Conservation (phyloP, 2,888 invertebrate species). For the Dicranocentrus wangi region DNA sequence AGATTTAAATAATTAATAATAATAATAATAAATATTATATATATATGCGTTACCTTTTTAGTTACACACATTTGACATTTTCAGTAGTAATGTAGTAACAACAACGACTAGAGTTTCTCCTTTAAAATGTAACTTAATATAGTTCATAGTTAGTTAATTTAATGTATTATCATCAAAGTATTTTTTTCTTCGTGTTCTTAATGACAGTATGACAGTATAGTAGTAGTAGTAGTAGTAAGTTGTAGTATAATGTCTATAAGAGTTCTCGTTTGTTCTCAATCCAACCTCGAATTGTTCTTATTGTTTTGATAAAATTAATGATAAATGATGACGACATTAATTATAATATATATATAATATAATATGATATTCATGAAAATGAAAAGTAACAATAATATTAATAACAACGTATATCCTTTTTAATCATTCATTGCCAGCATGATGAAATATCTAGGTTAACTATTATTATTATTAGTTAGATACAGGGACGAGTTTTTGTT, state of each 20-base stretch:
- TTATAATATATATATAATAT: constrained; percentile 15
- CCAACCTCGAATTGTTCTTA: not conserved
- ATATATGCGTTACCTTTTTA: too few relatives aligned
- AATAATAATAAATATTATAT: too few relatives aligned
- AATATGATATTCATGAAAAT: not conserved
- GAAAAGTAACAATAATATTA: not conserved
- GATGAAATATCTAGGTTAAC: constrained; percentile 37
- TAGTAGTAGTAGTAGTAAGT: not conserved
- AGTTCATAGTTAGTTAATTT: not conserved
- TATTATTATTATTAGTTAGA: too few relatives aligned
- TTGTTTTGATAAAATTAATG: not conserved
- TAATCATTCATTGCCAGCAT: constrained; percentile 49
- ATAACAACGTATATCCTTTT: constrained; percentile 12
- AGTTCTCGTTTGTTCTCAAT: constrained; percentile 3
- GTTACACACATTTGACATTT: too few relatives aligned
- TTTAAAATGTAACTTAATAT: not conserved
- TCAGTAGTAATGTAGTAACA: not conserved
- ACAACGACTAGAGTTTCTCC: constrained; percentile 1
- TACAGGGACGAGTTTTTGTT: constrained; percentile 43
- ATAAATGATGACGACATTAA: not conserved
- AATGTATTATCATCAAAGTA: not conserved
- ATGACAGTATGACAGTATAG: too few relatives aligned
- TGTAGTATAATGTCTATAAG: not conserved
- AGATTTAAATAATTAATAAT: too few relatives aligned
- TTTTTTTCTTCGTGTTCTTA: constrained; percentile 1